These are phyloP conservation scores for Spondyliosoma cantharus DNA, from an alignment of 2,797 vertebrate genomes.

Conservation along the genomic window DNA sequence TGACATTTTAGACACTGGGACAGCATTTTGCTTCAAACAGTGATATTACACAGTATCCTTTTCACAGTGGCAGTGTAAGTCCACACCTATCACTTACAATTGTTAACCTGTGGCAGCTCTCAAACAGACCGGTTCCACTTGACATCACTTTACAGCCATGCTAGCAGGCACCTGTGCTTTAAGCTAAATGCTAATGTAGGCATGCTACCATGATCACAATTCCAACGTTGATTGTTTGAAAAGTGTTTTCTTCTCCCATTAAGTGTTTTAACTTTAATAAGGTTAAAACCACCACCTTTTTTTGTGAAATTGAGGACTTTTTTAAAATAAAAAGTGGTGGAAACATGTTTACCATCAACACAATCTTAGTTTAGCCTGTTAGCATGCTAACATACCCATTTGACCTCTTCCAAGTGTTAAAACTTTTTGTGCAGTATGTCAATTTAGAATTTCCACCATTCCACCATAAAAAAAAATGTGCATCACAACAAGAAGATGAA, in stretches of 20 bases:
- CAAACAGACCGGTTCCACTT: neutral
- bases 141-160: neutral
- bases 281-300: too few species aligned
- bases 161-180: neutral
- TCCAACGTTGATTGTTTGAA: too few species aligned
- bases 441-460: neutral
- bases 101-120: slow-evolving; percentile 26
- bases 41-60: slow-evolving; percentile 1
- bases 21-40: slow-evolving; percentile 23
- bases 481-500: too few species aligned
- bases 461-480: too few species aligned
- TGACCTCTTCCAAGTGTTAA: neutral
- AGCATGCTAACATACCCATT: neutral
- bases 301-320: too few species aligned
- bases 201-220: neutral
- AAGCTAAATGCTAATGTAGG: neutral
- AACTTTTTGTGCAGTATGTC: neutral
- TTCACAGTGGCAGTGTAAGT: slow-evolving; percentile 1
- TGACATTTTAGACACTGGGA: slow-evolving; percentile 49
- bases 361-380: neutral
- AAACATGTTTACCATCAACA: neutral
- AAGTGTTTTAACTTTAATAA: too few species aligned
- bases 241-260: too few species aligned
- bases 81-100: slow-evolving; percentile 15
- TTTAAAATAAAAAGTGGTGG: too few species aligned